These are phyloP conservation scores for Nixonia krombeini DNA, from an alignment of 1,140 invertebrate species.

Conservation along the genomic window DNA sequence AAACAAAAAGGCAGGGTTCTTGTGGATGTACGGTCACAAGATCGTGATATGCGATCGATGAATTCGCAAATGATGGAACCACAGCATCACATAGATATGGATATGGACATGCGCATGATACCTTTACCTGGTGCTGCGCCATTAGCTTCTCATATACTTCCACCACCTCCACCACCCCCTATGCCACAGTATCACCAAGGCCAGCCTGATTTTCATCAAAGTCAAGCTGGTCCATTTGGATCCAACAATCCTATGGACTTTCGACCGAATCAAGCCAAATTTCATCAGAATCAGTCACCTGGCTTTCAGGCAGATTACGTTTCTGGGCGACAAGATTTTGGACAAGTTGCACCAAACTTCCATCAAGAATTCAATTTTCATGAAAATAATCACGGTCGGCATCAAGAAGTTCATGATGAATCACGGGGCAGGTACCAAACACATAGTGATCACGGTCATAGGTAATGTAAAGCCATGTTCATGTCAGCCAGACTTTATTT, in stretches of 20 bases:
- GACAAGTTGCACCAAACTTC: constrained; percentile 30
- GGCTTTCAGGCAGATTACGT: constrained; percentile 48
- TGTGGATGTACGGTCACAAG: constrained; percentile 65
- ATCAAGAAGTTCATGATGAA: constrained; percentile 54
- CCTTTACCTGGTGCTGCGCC: constrained; percentile 47
- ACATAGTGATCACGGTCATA: constrained; percentile 53
- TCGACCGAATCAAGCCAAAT: constrained; percentile 40
- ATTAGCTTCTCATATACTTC: constrained; percentile 12
- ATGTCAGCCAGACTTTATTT: too few species aligned
- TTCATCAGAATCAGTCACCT: constrained; percentile 55
- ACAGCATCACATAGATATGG: constrained; percentile 52
- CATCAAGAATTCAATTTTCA: constrained; percentile 58
- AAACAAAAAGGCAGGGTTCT: constrained; percentile 63
- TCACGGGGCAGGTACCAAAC: constrained; percentile 47
- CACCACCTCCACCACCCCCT: constrained; percentile 55
- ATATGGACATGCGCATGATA: constrained; percentile 70
- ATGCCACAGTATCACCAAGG: constrained; percentile 52
- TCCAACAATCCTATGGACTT: constrained; percentile 54
- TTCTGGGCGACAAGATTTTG: constrained; percentile 51
- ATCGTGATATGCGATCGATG: constrained; percentile 60
- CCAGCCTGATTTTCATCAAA: constrained; percentile 45
- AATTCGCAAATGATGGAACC: constrained; percentile 27
- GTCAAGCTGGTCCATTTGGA: constrained; percentile 47
- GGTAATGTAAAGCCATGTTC: too few species aligned
- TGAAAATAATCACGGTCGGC: constrained; percentile 51